Percentiles rank a stretch among this genome's conserved stretches.
These are phyloP conservation scores for Fregata magnificens DNA, from an alignment of 2,113 vertebrate species.

Conservation along the genomic window DNA sequence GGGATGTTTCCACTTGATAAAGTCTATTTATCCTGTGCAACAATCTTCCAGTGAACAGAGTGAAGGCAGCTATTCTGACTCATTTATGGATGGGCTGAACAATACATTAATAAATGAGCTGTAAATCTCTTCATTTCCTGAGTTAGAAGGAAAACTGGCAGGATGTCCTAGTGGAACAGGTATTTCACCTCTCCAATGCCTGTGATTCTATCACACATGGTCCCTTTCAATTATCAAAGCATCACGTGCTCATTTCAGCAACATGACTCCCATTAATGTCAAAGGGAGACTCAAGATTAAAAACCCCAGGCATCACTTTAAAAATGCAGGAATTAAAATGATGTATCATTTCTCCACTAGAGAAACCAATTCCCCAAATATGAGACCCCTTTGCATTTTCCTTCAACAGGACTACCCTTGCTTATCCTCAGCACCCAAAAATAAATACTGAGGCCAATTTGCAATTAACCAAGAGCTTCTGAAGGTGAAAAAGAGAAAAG, in stretches of 20 bases:
- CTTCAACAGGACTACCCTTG: background rate
- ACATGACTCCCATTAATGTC: constrained; percentile 55
- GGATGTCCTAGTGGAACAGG: background rate
- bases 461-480: constrained; percentile 20
- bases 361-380: constrained; percentile 4
- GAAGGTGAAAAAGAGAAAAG: constrained; percentile 63
- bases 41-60: background rate
- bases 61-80: background rate
- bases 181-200: background rate
- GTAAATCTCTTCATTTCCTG: background rate
- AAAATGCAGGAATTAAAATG: constrained; percentile 54
- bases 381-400: background rate
- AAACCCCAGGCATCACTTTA: constrained; percentile 48
- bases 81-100: background rate
- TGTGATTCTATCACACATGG: background rate
- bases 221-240: constrained; percentile 37
- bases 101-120: background rate
- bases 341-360: constrained; percentile 18
- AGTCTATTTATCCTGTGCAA: background rate
- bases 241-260: constrained; percentile 8
- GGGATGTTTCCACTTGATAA: background rate
- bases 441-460: background rate
- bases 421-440: background rate
- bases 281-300: constrained; percentile 62
- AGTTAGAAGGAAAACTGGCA: background rate